Conservation (phyloP, 2,888 invertebrate species). For the Spatulosminthurus flaviceps region DNA sequence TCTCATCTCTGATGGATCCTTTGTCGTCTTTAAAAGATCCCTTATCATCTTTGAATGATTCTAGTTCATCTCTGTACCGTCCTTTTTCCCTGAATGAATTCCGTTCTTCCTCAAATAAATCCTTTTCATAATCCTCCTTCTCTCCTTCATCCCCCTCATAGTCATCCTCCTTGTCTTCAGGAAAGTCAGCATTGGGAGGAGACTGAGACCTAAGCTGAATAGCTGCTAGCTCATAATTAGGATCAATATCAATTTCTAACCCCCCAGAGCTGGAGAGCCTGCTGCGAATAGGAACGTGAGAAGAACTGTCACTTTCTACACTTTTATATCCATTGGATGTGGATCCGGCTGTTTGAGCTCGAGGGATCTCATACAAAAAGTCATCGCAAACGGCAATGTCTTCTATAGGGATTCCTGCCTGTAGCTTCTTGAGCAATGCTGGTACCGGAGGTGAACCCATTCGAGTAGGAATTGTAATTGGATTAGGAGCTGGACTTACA, state of each 20-base stretch:
- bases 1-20: too few species aligned
- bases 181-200: neutral
- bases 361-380: constrained; percentile 42
- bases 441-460: constrained; percentile 60
- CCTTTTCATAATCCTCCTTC: too few species aligned
- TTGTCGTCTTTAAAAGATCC: too few species aligned
- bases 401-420: constrained; percentile 51
- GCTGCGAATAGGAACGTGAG: constrained; percentile 40
- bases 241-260: constrained; percentile 56
- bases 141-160: neutral
- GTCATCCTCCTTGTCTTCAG: neutral
- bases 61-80: too few species aligned
- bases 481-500: neutral
- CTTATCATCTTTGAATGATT: too few species aligned
- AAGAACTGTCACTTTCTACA: constrained; percentile 33
- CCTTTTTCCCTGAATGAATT: too few species aligned
- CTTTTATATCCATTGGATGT: constrained; percentile 47
- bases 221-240: constrained; percentile 34
- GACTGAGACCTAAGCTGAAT: constrained; percentile 15
- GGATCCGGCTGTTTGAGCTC: constrained; percentile 34
- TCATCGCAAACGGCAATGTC: constrained; percentile 41
- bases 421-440: constrained; percentile 60
- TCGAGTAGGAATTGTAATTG: constrained; percentile 5
- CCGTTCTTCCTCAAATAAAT: too few species aligned
- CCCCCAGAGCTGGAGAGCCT: constrained; percentile 50